Percentiles rank a stretch among this genome's conserved stretches.
Conservation (phyloP, 2,888 invertebrate genomes). For the Cristatella mucedo region DNA sequence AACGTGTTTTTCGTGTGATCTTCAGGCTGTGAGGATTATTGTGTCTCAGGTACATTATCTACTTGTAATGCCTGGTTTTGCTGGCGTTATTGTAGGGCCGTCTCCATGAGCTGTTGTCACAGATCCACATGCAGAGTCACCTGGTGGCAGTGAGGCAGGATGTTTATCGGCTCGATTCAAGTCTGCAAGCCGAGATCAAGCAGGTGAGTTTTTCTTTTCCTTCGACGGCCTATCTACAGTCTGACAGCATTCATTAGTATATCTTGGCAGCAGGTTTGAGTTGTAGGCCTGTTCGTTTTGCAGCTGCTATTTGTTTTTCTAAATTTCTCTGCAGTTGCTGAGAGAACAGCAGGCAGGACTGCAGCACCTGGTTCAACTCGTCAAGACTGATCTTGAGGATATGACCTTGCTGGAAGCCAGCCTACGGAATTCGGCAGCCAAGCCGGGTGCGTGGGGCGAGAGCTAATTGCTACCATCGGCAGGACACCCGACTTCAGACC, state of each 20-base stretch:
- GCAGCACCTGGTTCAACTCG: constrained; percentile 64
- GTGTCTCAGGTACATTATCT: too few relatives aligned
- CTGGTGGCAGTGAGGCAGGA: constrained; percentile 39
- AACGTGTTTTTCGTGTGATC: background rate
- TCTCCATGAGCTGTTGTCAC: constrained; percentile 72
- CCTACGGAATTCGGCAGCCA: too few relatives aligned
- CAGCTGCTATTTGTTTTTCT: constrained; percentile 7
- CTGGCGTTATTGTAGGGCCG: constrained; percentile 50
- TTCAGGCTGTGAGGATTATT: too few relatives aligned
- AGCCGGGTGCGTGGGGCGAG: too few relatives aligned
- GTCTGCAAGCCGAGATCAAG: constrained; percentile 46
- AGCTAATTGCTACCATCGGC: too few relatives aligned
- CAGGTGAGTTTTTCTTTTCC: constrained; percentile 32
- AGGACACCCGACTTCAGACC: too few relatives aligned
- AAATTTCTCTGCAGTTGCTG: constrained; percentile 47
- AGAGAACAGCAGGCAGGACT: constrained; percentile 75
- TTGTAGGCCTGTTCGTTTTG: background rate
- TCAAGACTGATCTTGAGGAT: constrained; percentile 61
- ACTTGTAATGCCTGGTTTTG: background rate
- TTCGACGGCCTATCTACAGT: background rate
- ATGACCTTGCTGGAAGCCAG: constrained; percentile 40
- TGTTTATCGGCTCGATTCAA: constrained; percentile 60
- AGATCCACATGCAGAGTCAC: constrained; percentile 46
- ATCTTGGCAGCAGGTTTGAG: background rate
- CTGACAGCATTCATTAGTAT: background rate